A percentile compares a stretch with the other conserved stretches of the same genome.
These are phyloP conservation scores for Corynorhinus townsendii DNA, from an alignment of 2,113 vertebrate genomes.

Conservation along the genomic window DNA sequence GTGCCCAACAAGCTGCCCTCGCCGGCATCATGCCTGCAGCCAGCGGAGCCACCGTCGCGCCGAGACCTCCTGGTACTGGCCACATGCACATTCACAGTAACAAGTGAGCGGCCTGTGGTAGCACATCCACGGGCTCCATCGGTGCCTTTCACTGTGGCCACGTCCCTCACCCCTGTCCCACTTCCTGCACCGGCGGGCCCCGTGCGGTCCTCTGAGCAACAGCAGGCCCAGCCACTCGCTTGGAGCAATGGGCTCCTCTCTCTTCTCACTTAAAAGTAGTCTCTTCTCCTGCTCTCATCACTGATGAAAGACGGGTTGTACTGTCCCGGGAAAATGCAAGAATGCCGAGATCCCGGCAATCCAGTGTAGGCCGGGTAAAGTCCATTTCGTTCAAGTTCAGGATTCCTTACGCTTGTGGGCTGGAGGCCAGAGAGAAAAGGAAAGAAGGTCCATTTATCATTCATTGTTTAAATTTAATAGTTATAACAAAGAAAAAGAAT, in stretches of 20 bases:
- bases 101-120: neutral
- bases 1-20: neutral
- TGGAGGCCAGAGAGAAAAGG: constrained; percentile 66
- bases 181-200: neutral
- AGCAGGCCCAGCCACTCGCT: neutral
- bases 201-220: neutral
- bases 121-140: neutral
- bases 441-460: constrained; percentile 28
- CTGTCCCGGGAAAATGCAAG: constrained; percentile 96
- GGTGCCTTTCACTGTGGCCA: constrained; percentile 44
- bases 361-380: constrained; percentile 93
- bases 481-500: neutral
- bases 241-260: neutral
- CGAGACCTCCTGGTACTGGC: constrained; percentile 51
- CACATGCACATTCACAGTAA: constrained; percentile 62
- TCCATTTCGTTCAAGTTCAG: constrained; percentile 94
- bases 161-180: neutral
- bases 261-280: constrained; percentile 90
- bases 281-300: constrained; percentile 94
- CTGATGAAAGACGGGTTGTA: constrained; percentile 97
- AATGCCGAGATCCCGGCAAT: constrained; percentile 95
- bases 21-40: constrained; percentile 31
- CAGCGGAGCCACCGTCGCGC: constrained; percentile 41
- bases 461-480: constrained; percentile 8
- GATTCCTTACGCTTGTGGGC: constrained; percentile 87